Evolutionary conservation across 2,113 vertebrate genomes (phyloP).

Genomic region (Ophiodon elongatus): DNA sequence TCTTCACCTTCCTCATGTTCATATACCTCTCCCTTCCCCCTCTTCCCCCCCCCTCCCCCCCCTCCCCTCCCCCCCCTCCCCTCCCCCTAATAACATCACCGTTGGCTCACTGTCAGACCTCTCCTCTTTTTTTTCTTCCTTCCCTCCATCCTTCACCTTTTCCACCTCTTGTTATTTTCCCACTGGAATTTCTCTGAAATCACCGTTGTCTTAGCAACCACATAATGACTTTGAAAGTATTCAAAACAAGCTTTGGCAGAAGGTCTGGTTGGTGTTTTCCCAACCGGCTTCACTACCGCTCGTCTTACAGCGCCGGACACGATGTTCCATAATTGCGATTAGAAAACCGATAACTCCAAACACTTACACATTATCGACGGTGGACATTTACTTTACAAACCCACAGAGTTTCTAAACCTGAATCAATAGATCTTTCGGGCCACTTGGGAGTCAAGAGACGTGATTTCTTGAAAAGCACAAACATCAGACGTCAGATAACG

Average conservation of each 20-base stretch:
- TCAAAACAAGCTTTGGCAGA: conserved; percentile 30
- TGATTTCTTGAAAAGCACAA: no score
- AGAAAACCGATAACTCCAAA: no score
- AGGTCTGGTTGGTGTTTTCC: neutral
- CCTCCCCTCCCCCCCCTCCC: neutral
- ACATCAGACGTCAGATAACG: no score
- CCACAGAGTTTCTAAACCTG: no score
- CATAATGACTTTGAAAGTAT: conserved; percentile 42
- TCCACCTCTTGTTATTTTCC: conserved; percentile 12
- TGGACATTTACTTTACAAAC: no score
- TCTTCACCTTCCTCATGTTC: neutral
- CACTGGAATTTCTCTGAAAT: conserved; percentile 51
- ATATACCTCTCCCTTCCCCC: neutral
- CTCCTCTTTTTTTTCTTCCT: conserved; percentile 10
- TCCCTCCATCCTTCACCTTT: conserved; percentile 38
- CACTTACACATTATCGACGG: no score
- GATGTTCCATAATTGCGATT: no score
- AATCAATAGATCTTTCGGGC: no score
- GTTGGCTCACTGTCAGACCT: conserved; percentile 27
- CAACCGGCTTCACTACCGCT: neutral
- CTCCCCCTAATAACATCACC: conserved; percentile 29
- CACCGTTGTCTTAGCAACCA: conserved; percentile 69
- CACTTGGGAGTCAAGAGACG: neutral
- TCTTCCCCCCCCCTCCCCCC: neutral
- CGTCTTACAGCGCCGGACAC: neutral